Evolutionary conservation across 2,113 vertebrate genomes (phyloP).

Genomic region (Chamaea fasciata): DNA sequence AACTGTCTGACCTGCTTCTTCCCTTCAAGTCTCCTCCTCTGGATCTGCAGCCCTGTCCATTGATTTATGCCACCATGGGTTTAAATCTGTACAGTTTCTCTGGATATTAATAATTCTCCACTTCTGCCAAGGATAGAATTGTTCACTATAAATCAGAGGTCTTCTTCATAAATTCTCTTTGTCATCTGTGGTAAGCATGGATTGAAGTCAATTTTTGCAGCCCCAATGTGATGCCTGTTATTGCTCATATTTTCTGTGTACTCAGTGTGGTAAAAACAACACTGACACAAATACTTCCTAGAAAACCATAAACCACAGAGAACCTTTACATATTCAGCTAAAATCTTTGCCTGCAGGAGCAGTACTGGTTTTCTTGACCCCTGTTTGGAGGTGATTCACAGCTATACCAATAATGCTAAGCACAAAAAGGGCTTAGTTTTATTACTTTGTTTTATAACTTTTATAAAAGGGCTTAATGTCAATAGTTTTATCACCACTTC

Average conservation of each 20-base stretch:
- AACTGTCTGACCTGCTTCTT: neutral
- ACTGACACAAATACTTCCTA: neutral
- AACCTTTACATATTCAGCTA: neutral
- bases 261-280: neutral
- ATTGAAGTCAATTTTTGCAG: neutral
- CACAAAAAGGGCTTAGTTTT: neutral
- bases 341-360: neutral
- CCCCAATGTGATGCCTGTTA: neutral
- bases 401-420: neutral
- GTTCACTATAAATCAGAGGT: neutral
- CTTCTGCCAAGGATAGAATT: neutral
- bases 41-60: neutral
- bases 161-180: neutral
- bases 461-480: no score
- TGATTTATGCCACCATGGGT: neutral
- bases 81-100: neutral
- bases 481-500: neutral
- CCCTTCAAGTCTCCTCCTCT: neutral
- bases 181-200: neutral
- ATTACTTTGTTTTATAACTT: no score
- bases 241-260: neutral
- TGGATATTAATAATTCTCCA: neutral
- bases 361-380: neutral
- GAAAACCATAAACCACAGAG: neutral
- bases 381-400: neutral